These are phyloP conservation scores for Sialis lutaria DNA, from an alignment of 2,888 invertebrate genomes.

Conservation along the genomic window DNA sequence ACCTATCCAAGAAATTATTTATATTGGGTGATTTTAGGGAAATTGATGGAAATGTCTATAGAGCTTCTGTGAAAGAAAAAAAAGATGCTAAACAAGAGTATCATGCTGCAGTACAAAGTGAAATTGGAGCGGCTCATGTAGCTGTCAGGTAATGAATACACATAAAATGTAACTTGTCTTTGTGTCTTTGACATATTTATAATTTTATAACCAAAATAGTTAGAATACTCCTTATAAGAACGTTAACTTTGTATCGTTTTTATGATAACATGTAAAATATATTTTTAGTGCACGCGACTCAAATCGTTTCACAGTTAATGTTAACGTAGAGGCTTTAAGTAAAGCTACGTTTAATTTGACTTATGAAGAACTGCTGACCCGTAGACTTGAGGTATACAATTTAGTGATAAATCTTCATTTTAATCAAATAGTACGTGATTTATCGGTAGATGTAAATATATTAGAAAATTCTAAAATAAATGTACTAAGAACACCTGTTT, in stretches of 20 bases:
- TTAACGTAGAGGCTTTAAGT: slow-evolving; percentile 44
- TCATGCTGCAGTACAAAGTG: slow-evolving; percentile 35
- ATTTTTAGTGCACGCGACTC: slow-evolving; percentile 43
- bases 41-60: slow-evolving; percentile 40
- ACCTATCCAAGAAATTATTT: too few species aligned
- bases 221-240: too few species aligned
- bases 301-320: slow-evolving; percentile 47
- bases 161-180: too few species aligned
- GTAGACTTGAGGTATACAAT: slow-evolving; percentile 47
- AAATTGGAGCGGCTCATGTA: slow-evolving; percentile 40
- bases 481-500: slow-evolving; percentile 39
- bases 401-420: slow-evolving; percentile 51
- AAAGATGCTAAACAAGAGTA: slow-evolving; percentile 40
- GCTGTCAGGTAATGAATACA: slow-evolving; percentile 27
- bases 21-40: slow-evolving; percentile 29
- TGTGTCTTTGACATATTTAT: too few species aligned
- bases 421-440: slow-evolving; percentile 41
- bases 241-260: too few species aligned
- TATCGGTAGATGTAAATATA: slow-evolving; percentile 44
- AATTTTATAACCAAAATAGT: too few species aligned
- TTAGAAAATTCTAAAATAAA: slow-evolving; percentile 42
- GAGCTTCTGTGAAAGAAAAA: slow-evolving; percentile 46
- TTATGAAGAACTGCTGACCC: slow-evolving; percentile 51
- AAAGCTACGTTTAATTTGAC: slow-evolving; percentile 49
- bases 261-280: too few species aligned